phyloP scores from a whole-genome alignment of 2,113 vertebrate genomes.

The Petrocephalus zakoni region DNA sequence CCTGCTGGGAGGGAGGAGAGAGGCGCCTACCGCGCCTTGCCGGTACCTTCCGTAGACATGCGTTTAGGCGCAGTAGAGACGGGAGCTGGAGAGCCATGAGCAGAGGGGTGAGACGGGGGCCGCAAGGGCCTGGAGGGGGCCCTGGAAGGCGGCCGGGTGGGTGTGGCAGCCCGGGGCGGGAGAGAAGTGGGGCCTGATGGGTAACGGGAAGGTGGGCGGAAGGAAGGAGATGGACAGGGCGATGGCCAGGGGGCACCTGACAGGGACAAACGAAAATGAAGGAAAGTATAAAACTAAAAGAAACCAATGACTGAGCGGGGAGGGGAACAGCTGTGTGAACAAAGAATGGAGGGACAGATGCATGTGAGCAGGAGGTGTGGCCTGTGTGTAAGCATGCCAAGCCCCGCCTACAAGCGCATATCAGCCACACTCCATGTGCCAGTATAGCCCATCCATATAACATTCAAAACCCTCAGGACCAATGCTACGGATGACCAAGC shows the following conservation, averaged over 20 bases:
- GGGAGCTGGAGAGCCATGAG: slow-evolving; percentile 90
- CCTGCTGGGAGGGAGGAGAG: slow-evolving; percentile 46
- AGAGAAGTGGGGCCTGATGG: slow-evolving; percentile 97
- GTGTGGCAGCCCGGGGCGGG: slow-evolving; percentile 94
- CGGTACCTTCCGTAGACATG: slow-evolving; percentile 99
- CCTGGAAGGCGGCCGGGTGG: slow-evolving; percentile 97
- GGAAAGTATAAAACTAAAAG: slow-evolving; percentile 81
- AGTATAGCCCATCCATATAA: neutral
- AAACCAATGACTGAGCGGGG: slow-evolving; percentile 32
- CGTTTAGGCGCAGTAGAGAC: slow-evolving; percentile 96
- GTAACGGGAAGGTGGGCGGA: slow-evolving; percentile 97
- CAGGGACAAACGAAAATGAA: slow-evolving; percentile 85
- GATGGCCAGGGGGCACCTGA: slow-evolving; percentile 98
- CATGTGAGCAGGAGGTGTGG: neutral
- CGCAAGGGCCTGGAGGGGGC: slow-evolving; percentile 98
- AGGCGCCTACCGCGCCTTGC: slow-evolving; percentile 68
- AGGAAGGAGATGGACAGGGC: slow-evolving; percentile 98
- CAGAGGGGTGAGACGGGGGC: slow-evolving; percentile 96
- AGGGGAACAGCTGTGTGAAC: neutral
- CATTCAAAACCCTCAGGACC: neutral
- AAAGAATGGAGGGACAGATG: neutral
- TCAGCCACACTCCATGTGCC: neutral
- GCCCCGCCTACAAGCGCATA: neutral
- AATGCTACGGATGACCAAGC: neutral
- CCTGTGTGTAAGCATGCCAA: neutral